Percentiles rank a stretch among this genome's conserved stretches.
Evolutionary conservation across 2,797 vertebrate genomes (phyloP).

Genomic region (Sebastolobus altivelis): DNA sequence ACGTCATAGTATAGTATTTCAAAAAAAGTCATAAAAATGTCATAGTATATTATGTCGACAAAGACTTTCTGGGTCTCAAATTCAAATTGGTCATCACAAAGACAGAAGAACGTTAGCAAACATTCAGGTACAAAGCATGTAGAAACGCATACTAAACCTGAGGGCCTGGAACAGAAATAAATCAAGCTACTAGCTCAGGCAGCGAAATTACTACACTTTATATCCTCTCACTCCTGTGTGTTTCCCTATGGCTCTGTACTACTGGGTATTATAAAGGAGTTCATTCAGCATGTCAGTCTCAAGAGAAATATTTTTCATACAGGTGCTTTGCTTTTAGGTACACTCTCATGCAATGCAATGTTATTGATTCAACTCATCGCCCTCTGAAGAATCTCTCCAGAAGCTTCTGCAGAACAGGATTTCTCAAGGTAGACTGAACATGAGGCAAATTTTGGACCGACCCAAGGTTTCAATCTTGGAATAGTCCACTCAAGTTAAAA

Average conservation of each 20-base stretch:
- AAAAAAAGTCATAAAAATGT: background rate
- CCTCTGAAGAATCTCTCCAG: conserved; percentile 9
- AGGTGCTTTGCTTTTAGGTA: background rate
- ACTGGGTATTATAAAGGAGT: background rate
- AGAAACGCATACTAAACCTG: background rate
- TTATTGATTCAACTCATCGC: background rate
- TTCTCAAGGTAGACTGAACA: background rate
- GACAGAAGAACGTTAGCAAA: background rate
- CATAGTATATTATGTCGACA: background rate
- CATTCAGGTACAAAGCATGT: background rate
- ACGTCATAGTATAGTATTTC: no score
- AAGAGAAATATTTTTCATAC: background rate
- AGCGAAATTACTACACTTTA: background rate
- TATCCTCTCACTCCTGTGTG: background rate
- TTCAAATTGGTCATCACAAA: background rate
- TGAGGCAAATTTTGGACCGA: background rate
- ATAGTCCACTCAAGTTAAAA: background rate
- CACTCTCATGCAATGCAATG: background rate
- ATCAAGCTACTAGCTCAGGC: background rate
- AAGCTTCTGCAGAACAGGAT: background rate
- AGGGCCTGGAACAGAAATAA: background rate
- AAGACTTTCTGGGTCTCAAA: no score
- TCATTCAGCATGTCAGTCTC: background rate
- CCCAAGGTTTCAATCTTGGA: background rate
- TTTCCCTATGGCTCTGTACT: background rate